Conservation (phyloP, 2,797 vertebrate species). For the Falco novaeseelandiae region DNA sequence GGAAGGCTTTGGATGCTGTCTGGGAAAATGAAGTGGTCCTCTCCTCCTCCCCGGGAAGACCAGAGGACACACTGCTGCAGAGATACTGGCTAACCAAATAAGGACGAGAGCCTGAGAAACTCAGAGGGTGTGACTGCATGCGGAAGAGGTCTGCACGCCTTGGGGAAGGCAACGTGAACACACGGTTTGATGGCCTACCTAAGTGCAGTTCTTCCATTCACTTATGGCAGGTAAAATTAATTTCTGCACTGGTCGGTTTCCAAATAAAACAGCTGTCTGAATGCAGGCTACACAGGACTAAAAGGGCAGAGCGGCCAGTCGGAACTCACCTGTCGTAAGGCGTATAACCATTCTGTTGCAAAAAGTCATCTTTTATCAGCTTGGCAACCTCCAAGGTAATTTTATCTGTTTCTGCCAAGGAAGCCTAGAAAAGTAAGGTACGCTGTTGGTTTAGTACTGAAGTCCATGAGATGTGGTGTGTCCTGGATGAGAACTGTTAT, state of each 20-base stretch:
- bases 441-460: neutral
- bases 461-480: neutral
- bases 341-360: constrained; percentile 97
- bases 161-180: neutral
- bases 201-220: neutral
- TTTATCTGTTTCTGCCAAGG: constrained; percentile 96
- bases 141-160: neutral
- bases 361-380: constrained; percentile 97
- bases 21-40: neutral
- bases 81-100: neutral
- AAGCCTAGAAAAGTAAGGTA: constrained; percentile 82
- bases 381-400: constrained; percentile 98
- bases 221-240: neutral
- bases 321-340: constrained; percentile 91
- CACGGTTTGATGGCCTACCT: neutral
- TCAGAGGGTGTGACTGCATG: neutral
- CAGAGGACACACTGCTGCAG: neutral
- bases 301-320: neutral
- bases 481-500: neutral
- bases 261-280: neutral
- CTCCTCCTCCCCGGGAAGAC: neutral
- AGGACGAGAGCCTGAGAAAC: neutral
- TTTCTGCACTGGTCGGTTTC: neutral
- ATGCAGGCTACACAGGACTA: neutral
- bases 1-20: neutral